Percentiles rank a stretch among this genome's conserved stretches.
phyloP scores from a whole-genome alignment of 2,888 invertebrate species.

The Automeris io region DNA sequence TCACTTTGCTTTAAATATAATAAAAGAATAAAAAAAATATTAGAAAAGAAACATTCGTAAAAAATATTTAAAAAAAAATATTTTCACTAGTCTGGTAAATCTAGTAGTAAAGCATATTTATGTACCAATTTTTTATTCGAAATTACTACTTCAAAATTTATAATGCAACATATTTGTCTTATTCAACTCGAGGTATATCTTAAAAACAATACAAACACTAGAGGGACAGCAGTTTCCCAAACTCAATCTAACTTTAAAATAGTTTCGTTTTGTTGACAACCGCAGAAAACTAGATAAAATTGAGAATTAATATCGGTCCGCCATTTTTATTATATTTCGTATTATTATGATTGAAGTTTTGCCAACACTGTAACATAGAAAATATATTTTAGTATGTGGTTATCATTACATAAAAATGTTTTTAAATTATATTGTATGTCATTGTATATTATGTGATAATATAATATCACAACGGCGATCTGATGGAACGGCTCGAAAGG shows the following conservation, averaged over 20 bases:
- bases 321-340: conserved; percentile 5
- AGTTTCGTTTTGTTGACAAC: conserved; percentile 36
- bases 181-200: neutral
- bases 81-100: too few relatives aligned
- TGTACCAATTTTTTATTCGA: neutral
- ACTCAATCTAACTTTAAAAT: conserved; percentile 62
- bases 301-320: conserved; percentile 24
- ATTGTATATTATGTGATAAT: too few relatives aligned
- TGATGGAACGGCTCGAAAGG: too few relatives aligned
- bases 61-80: too few relatives aligned
- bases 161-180: too few relatives aligned
- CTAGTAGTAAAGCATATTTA: too few relatives aligned
- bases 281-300: conserved; percentile 24
- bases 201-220: conserved; percentile 35
- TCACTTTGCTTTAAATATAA: too few relatives aligned
- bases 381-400: neutral
- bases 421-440: neutral
- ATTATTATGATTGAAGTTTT: neutral
- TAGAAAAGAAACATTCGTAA: too few relatives aligned
- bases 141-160: neutral
- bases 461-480: too few relatives aligned
- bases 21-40: too few relatives aligned
- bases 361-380: neutral
- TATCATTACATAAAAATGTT: neutral
- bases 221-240: conserved; percentile 29